Percentiles rank a stretch among this genome's conserved stretches.
These are phyloP conservation scores for Holothuria scabra DNA, from an alignment of 53 echinoderm and acorn worm species.

Conservation along the genomic window DNA sequence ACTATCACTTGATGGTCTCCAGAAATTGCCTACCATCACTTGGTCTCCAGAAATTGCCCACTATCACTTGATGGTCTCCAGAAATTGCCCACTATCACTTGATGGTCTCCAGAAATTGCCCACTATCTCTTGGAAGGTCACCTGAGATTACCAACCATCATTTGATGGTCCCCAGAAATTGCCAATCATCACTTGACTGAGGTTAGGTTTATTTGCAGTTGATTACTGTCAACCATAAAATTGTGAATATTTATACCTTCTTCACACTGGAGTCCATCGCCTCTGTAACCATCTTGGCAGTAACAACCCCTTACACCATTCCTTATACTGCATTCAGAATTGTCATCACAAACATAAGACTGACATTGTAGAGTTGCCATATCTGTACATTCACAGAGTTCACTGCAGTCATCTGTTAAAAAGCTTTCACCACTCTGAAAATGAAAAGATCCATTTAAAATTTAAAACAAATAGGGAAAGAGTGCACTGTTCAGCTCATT, in stretches of 20 bases:
- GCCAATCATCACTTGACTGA: too few species aligned
- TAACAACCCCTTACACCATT: constrained; percentile 56
- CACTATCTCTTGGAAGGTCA: too few species aligned
- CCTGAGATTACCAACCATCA: too few species aligned
- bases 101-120: too few species aligned
- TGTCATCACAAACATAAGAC: constrained; percentile 36
- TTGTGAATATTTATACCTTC: constrained; percentile 14
- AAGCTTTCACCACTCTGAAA: constrained; percentile 21
- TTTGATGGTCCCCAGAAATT: too few species aligned
- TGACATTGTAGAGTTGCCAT: not conserved
- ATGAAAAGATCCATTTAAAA: not conserved
- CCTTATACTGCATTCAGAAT: constrained; percentile 45
- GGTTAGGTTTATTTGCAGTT: not conserved
- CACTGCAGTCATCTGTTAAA: constrained; percentile 36
- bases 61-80: too few species aligned
- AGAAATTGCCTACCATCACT: too few species aligned
- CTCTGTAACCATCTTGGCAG: constrained; percentile 39
- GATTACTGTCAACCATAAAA: not conserved
- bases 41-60: too few species aligned
- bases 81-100: too few species aligned
- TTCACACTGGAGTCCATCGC: constrained; percentile 40
- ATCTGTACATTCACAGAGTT: constrained; percentile 30
- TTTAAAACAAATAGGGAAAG: not conserved
- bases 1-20: too few species aligned
- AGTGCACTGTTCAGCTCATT: not conserved